Conservation (phyloP, 2,888 invertebrate genomes). For the Xanthorhoe spadicearia region DNA sequence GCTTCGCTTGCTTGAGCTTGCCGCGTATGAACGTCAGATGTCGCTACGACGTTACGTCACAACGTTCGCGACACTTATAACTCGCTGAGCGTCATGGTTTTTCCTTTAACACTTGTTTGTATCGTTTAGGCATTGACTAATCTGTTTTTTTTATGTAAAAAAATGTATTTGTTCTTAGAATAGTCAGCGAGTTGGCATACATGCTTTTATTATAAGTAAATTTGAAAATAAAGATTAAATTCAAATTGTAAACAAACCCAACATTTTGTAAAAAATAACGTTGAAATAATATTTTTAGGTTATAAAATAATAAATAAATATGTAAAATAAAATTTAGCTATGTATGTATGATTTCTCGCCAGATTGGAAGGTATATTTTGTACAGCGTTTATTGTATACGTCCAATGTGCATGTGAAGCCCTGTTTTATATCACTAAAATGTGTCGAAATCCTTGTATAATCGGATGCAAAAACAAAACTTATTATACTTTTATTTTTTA, state of each 20-base stretch:
- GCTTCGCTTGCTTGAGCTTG: slow-evolving; percentile 83
- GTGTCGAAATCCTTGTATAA: slow-evolving; percentile 36
- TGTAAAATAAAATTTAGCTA: neutral
- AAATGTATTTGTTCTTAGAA: slow-evolving; percentile 46
- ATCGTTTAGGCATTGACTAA: slow-evolving; percentile 77
- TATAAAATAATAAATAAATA: too few species aligned
- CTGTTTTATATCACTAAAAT: slow-evolving; percentile 58
- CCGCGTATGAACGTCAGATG: slow-evolving; percentile 55
- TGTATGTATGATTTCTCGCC: slow-evolving; percentile 53
- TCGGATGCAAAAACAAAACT: slow-evolving; percentile 3
- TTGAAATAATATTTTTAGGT: too few species aligned
- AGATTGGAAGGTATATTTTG: slow-evolving; percentile 54
- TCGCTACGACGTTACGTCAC: slow-evolving; percentile 39
- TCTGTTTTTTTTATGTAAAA: slow-evolving; percentile 53
- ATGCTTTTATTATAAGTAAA: neutral
- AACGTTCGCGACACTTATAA: slow-evolving; percentile 58
- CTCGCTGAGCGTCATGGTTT: slow-evolving; percentile 74
- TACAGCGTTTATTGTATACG: slow-evolving; percentile 65
- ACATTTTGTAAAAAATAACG: too few species aligned
- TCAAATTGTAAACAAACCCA: too few species aligned
- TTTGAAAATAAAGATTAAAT: neutral
- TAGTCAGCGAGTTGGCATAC: slow-evolving; percentile 20
- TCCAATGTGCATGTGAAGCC: slow-evolving; percentile 73
- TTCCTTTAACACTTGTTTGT: slow-evolving; percentile 84
- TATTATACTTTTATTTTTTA: neutral